Conservation (phyloP, 2,797 vertebrate species). For the Pseudochromis fuscus region DNA sequence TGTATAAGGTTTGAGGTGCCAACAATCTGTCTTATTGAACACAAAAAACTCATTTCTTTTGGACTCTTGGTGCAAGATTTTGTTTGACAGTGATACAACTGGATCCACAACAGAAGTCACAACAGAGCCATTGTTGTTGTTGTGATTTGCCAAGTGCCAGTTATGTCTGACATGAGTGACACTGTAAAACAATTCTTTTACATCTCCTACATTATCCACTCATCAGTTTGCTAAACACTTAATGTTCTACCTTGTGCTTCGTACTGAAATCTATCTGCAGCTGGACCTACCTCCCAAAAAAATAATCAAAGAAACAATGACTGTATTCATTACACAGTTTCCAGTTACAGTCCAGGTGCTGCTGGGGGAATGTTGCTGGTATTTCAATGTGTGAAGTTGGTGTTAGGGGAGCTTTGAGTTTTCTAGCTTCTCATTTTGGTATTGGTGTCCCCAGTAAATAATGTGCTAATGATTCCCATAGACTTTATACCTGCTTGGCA, state of each 20-base stretch:
- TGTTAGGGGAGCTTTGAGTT: not conserved
- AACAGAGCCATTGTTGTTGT: not conserved
- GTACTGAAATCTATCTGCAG: not conserved
- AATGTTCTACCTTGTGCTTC: not conserved
- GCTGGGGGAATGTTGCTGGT: not conserved
- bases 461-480: not conserved
- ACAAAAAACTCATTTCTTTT: too few relatives aligned
- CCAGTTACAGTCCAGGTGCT: not conserved
- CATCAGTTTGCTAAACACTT: too few relatives aligned
- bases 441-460: not conserved
- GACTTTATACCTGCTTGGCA: not conserved
- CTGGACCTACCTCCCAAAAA: not conserved
- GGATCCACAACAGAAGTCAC: too few relatives aligned
- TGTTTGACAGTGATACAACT: not conserved
- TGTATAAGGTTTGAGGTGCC: not conserved
- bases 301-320: not conserved
- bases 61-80: not conserved
- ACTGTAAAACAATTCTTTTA: not conserved
- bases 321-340: not conserved
- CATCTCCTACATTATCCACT: too few relatives aligned
- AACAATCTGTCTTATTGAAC: not conserved
- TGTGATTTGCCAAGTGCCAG: not conserved
- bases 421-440: not conserved
- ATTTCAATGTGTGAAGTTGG: constrained; percentile 1
- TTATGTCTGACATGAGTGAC: not conserved